Evolutionary conservation across 2,888 invertebrate genomes (phyloP).

Genomic region (Euclidia mi): DNA sequence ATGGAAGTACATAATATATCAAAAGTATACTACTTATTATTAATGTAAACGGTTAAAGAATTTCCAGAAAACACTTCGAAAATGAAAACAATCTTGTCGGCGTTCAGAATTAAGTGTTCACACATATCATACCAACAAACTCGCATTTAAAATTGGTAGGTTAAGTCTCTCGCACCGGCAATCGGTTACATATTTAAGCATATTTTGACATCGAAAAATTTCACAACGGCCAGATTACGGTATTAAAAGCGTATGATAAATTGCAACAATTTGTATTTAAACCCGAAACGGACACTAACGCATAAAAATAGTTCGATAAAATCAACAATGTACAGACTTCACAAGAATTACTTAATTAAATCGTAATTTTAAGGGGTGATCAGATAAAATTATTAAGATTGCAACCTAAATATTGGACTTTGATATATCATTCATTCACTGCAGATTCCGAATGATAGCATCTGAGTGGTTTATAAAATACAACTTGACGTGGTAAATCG

Average conservation of each 20-base stretch:
- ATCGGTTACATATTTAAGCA: constrained; percentile 43
- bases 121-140: constrained; percentile 29
- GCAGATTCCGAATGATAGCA: constrained; percentile 66
- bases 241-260: constrained; percentile 67
- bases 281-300: constrained; percentile 52
- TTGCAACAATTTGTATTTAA: constrained; percentile 66
- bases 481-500: constrained; percentile 70
- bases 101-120: constrained; percentile 32
- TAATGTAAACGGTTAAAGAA: not conserved
- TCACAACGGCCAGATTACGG: constrained; percentile 60
- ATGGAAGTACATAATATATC: too few species aligned
- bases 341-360: constrained; percentile 77
- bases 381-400: constrained; percentile 82
- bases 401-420: constrained; percentile 80
- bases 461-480: constrained; percentile 74
- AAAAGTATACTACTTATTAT: too few species aligned
- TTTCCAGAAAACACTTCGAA: constrained; percentile 7
- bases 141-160: constrained; percentile 33
- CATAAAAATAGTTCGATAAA: constrained; percentile 47
- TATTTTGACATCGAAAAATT: constrained; percentile 48
- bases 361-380: constrained; percentile 65
- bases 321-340: constrained; percentile 59
- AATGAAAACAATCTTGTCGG: constrained; percentile 14
- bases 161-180: constrained; percentile 28
- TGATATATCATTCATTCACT: constrained; percentile 81